A percentile compares a stretch with the other conserved stretches of the same genome.
Conservation (phyloP, 2,797 vertebrate species). For the Fistularia commersonii region DNA sequence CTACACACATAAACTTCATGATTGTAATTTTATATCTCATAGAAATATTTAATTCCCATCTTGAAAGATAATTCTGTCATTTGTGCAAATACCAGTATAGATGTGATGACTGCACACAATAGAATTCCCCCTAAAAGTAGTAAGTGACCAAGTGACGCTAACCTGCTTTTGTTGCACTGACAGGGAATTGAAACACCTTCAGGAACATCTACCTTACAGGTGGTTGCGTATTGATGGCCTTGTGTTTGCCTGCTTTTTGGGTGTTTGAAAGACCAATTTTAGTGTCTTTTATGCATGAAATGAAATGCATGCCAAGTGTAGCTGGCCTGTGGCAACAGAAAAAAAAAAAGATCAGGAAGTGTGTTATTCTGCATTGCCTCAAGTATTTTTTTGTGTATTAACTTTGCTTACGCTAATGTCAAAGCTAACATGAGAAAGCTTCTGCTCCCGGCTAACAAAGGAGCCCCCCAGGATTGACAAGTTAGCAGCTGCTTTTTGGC, state of each 20-base stretch:
- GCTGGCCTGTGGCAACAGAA: constrained; percentile 22
- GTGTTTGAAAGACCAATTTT: constrained; percentile 6
- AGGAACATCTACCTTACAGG: constrained; percentile 52
- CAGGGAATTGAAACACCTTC: constrained; percentile 58
- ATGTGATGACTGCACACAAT: not conserved
- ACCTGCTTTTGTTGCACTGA: constrained; percentile 58
- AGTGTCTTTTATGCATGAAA: constrained; percentile 21
- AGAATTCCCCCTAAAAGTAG: not conserved
- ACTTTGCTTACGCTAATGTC: constrained; percentile 4
- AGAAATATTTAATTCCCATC: no score
- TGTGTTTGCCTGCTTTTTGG: constrained; percentile 39
- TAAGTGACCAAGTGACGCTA: constrained; percentile 12
- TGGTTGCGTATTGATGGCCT: constrained; percentile 59
- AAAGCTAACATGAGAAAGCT: no score
- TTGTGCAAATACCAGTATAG: no score
- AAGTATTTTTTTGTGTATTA: not conserved
- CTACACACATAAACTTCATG: not conserved
- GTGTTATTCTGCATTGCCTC: constrained; percentile 3
- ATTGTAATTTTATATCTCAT: no score
- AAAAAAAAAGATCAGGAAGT: constrained; percentile 12
- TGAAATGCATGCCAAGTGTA: constrained; percentile 18
- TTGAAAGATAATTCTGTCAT: no score
- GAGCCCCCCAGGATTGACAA: no score
- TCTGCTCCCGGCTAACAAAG: no score
- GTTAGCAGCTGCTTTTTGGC: no score